phyloP scores from a whole-genome alignment of 2,888 invertebrate species.

The Polydrusus cervinus region DNA sequence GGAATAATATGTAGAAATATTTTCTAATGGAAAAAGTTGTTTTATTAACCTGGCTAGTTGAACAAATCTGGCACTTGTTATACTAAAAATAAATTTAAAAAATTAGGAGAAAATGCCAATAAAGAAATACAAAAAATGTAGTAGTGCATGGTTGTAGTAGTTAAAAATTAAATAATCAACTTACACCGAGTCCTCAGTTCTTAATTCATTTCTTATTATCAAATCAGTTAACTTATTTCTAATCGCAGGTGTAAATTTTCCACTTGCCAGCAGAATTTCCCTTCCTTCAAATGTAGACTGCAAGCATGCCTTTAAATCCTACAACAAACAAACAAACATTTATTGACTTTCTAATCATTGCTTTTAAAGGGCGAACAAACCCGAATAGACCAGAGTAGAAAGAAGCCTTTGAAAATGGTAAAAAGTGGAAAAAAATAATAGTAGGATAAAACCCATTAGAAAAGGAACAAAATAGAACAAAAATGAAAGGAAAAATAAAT shows the following conservation, averaged over 20 bases:
- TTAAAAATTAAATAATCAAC: not conserved
- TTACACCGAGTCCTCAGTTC: not conserved
- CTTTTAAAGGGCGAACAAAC: no score
- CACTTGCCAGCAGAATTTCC: not conserved
- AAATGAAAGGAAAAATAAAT: no score
- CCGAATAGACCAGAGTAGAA: no score
- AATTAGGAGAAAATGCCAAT: not conserved
- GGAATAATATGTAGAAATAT: conserved; percentile 1
- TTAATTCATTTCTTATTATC: conserved; percentile 9
- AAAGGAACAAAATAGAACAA: no score
- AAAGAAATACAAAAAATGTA: not conserved
- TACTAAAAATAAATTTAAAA: not conserved
- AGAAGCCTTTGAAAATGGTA: no score
- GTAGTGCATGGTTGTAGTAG: not conserved
- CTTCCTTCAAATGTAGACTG: no score
- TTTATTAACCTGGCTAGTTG: not conserved
- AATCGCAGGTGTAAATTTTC: conserved; percentile 1
- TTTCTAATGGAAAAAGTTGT: conserved; percentile 6
- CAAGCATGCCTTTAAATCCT: no score
- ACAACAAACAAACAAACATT: no score
- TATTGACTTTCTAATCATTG: no score
- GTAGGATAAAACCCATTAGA: no score
- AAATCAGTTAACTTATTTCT: conserved; percentile 6
- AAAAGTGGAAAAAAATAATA: no score
- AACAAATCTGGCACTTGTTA: not conserved